Conservation (phyloP, 1,140 invertebrate species). For the Ooceraea biroi region DNA sequence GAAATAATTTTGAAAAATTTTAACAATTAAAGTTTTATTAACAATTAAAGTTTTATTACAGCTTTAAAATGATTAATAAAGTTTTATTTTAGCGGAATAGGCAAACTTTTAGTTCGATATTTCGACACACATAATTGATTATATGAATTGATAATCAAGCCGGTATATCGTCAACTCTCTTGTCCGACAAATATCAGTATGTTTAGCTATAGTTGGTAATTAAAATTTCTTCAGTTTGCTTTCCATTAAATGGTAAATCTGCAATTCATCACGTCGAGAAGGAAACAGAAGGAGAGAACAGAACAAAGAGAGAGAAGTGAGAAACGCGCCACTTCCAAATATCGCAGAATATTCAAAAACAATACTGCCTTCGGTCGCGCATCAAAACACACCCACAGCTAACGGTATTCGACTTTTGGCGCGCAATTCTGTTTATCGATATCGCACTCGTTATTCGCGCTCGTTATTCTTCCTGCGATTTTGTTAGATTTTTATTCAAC, state of each 20-base stretch:
- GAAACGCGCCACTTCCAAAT: constrained; percentile 15
- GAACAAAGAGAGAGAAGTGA: no score
- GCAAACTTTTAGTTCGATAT: no score
- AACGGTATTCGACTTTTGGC: background rate
- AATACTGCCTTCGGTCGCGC: background rate
- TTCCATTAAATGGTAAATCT: background rate
- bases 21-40: no score
- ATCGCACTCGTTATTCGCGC: background rate
- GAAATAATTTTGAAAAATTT: no score
- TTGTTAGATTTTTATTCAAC: background rate
- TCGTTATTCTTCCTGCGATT: background rate
- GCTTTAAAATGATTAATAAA: no score
- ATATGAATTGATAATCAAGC: no score
- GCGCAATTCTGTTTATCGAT: background rate
- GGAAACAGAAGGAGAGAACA: background rate
- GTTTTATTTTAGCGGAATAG: no score
- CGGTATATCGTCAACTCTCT: no score
- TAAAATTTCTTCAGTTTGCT: background rate
- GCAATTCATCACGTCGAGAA: background rate
- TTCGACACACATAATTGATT: no score
- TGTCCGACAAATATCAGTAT: no score
- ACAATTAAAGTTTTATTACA: no score
- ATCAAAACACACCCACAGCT: background rate
- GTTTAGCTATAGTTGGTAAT: background rate
- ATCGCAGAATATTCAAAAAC: background rate